Percentiles rank a stretch among this genome's conserved stretches.
These are phyloP conservation scores for Piezodorus guildinii DNA, from an alignment of 1,140 invertebrate genomes.

Conservation along the genomic window DNA sequence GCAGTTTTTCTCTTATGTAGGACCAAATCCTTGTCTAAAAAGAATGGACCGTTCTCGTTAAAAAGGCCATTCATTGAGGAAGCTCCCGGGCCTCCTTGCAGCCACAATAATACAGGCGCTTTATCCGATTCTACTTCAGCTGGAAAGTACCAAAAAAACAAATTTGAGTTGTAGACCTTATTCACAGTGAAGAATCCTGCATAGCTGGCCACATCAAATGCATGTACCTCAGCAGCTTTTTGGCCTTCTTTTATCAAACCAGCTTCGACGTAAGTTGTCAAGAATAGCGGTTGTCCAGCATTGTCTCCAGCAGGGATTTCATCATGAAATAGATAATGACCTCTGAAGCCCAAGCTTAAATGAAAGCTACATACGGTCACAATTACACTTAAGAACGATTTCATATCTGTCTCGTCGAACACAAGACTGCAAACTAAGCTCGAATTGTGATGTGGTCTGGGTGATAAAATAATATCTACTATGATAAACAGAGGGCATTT, in stretches of 20 bases:
- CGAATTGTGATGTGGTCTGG: too few species aligned
- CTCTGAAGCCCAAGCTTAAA: too few species aligned
- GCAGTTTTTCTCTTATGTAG: slow-evolving; percentile 33
- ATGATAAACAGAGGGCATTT: too few species aligned
- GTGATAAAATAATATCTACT: too few species aligned
- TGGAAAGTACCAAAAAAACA: slow-evolving; percentile 72
- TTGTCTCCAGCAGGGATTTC: not conserved
- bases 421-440: too few species aligned
- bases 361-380: too few species aligned
- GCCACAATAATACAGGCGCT: slow-evolving; percentile 61
- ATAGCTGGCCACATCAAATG: slow-evolving; percentile 32
- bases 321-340: too few species aligned
- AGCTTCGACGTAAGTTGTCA: not conserved
- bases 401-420: too few species aligned
- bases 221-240: not conserved
- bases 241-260: not conserved
- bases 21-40: slow-evolving; percentile 47
- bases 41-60: slow-evolving; percentile 41
- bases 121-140: slow-evolving; percentile 37
- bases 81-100: slow-evolving; percentile 57
- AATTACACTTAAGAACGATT: too few species aligned
- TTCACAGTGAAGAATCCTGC: slow-evolving; percentile 62
- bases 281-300: not conserved
- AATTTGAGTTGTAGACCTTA: slow-evolving; percentile 43
- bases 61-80: slow-evolving; percentile 60